Evolutionary conservation across 2,113 vertebrate species (phyloP).

Genomic region (Phrynocephalus versicolor): DNA sequence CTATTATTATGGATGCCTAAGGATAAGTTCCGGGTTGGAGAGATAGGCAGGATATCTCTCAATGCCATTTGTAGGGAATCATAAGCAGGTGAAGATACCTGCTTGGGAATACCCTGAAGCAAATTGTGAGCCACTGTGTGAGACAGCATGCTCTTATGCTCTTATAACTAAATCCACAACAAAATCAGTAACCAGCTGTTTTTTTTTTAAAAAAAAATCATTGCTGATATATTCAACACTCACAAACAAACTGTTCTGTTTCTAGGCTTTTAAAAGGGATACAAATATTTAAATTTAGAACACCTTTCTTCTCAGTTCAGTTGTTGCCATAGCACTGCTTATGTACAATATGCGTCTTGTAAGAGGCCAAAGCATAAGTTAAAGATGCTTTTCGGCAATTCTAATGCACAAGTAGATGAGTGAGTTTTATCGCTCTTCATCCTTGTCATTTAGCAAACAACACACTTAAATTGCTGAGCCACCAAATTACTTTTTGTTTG

Average conservation of each 20-base stretch:
- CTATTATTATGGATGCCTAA: no score
- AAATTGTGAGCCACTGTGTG: no score
- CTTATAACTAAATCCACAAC: neutral
- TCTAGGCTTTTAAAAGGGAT: neutral
- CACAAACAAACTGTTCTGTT: neutral
- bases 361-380: conserved; percentile 16
- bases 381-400: conserved; percentile 23
- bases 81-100: no score
- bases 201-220: neutral
- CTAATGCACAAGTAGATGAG: neutral
- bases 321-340: neutral
- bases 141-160: no score
- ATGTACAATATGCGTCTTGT: conserved; percentile 3
- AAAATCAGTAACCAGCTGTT: neutral
- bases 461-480: neutral
- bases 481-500: conserved; percentile 16
- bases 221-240: neutral
- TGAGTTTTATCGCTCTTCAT: neutral
- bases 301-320: neutral
- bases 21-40: no score
- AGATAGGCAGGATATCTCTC: no score
- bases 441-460: conserved; percentile 2
- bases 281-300: neutral
- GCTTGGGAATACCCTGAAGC: no score
- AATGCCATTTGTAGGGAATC: no score